These are phyloP conservation scores for Orestias chungarensis DNA, from an alignment of 2,797 vertebrate genomes.

Conservation along the genomic window DNA sequence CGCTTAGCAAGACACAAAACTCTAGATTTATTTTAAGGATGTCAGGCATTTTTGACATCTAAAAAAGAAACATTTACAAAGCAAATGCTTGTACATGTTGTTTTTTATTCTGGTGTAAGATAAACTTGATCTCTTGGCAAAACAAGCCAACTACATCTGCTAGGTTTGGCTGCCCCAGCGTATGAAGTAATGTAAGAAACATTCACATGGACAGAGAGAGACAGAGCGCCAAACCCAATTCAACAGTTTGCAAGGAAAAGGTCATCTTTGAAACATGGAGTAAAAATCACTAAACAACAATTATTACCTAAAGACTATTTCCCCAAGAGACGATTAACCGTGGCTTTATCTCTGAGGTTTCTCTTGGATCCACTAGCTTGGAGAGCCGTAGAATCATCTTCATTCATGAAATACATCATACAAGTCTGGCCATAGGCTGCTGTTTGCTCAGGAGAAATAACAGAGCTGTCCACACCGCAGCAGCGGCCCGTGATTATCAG, in stretches of 20 bases:
- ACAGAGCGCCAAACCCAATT: constrained; percentile 57
- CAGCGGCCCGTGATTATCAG: constrained; percentile 57
- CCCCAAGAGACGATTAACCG: not conserved
- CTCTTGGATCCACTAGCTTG: constrained; percentile 12
- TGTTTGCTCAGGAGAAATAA: constrained; percentile 21
- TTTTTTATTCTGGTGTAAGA: not conserved
- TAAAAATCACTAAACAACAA: constrained; percentile 5
- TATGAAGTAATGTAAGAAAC: constrained; percentile 16
- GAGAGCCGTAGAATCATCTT: constrained; percentile 3
- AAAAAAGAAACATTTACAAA: not conserved
- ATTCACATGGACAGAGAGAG: constrained; percentile 53
- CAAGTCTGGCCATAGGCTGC: not conserved
- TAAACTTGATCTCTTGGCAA: not conserved
- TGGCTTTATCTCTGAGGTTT: constrained; percentile 12
- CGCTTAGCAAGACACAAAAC: not conserved
- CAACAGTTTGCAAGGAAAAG: constrained; percentile 47
- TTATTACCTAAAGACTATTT: not conserved
- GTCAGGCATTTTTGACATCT: not conserved
- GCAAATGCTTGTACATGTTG: not conserved
- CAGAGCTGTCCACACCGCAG: constrained; percentile 42
- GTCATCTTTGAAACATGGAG: not conserved
- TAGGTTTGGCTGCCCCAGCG: not conserved
- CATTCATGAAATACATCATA: not conserved
- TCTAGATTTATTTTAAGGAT: not conserved
- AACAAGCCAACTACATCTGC: not conserved